Base-by-base conservation (phyloP, 35 echinoderm and acorn worm species). In the Lytechinus variegatus region DNA sequence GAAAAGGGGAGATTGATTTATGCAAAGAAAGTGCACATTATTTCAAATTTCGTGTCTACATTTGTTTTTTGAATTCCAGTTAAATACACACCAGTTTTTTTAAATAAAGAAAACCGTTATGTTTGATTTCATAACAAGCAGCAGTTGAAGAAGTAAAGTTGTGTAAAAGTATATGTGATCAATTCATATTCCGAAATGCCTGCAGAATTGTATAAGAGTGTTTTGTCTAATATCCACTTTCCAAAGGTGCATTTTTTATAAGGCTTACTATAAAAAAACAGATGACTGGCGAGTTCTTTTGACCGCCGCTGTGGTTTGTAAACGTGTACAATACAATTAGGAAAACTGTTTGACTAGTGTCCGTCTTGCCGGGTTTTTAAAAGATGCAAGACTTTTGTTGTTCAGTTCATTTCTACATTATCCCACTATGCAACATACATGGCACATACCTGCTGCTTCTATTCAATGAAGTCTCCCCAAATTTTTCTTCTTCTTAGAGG, bases 201-300 rank as follows among this genome's bases (percentile, higher is more conserved):
- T 93, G 88, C 88, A 90, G 88, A 90, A 52, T 90, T 90, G 88
- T 90, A 28, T 56, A 93, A 93, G 28, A 90, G 54, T 93, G 92
- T 93, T 53, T 27, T 93, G 92, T 93, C 92, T 57, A 54, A 93
- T 54, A 93, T 93, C 92, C 92, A 93, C 52, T 93, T 93, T 93
- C 92, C 52, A 93, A 93, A 93, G 92, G 92, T 93, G 92, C 92
- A 93, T 93, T 93, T 93, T 79, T 93, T 93, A 90, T 90, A 90
- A 90, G 88, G 66, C 66, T 79, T 79, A 90, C 53, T 28, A 93
- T 56, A 57, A 44, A 44, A 44, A 44, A 44, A 44, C 33, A 57
- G 27, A 57, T 56, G 54, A 93, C 53, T 93, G 54, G 92, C 53
- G 21, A 93, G 53, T 53, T 53, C 52, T 55, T 44, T 93, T 93